phyloP scores from a whole-genome alignment of 2,888 invertebrate species.

The Panopea generosa region DNA sequence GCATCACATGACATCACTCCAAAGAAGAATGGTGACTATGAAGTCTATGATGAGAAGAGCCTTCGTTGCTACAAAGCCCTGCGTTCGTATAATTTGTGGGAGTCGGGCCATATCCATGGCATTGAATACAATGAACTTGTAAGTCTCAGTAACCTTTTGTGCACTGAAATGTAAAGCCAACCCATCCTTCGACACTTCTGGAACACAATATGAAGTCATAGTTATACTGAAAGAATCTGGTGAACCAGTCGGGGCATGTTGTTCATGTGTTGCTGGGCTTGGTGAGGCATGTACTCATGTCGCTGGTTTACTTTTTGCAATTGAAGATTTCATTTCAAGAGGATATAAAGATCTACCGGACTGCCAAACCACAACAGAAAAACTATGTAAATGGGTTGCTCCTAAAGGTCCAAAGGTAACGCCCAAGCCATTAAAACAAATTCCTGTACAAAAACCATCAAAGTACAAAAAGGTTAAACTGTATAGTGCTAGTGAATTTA shows the following conservation, averaged over 20 bases:
- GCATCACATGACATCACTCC: slow-evolving; percentile 23
- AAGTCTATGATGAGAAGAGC: slow-evolving; percentile 11
- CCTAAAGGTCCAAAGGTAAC: slow-evolving; percentile 17
- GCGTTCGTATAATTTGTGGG: slow-evolving; percentile 24
- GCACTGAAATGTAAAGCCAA: slow-evolving; percentile 22
- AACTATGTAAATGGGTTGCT: slow-evolving; percentile 23
- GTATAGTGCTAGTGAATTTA: slow-evolving; percentile 17
- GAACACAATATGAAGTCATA: slow-evolving; percentile 29
- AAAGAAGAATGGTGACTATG: not conserved
- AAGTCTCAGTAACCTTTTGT: slow-evolving; percentile 5
- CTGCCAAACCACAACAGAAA: slow-evolving; percentile 4
- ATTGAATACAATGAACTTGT: slow-evolving; percentile 6
- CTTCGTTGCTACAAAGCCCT: slow-evolving; percentile 20
- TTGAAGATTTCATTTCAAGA: slow-evolving; percentile 15
- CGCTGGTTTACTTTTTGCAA: slow-evolving; percentile 23
- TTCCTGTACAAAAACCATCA: not conserved
- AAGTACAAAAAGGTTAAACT: not conserved
- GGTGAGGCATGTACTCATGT: slow-evolving; percentile 29
- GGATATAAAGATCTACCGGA: slow-evolving; percentile 26
- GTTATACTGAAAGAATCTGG: slow-evolving; percentile 11
- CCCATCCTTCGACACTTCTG: slow-evolving; percentile 32
- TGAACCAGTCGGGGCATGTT: slow-evolving; percentile 16
- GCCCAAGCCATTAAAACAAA: not conserved
- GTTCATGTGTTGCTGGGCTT: slow-evolving; percentile 28
- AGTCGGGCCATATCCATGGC: not conserved